Evolutionary conservation across 2,888 invertebrate species (phyloP).

Genomic region (Cenopis cana): DNA sequence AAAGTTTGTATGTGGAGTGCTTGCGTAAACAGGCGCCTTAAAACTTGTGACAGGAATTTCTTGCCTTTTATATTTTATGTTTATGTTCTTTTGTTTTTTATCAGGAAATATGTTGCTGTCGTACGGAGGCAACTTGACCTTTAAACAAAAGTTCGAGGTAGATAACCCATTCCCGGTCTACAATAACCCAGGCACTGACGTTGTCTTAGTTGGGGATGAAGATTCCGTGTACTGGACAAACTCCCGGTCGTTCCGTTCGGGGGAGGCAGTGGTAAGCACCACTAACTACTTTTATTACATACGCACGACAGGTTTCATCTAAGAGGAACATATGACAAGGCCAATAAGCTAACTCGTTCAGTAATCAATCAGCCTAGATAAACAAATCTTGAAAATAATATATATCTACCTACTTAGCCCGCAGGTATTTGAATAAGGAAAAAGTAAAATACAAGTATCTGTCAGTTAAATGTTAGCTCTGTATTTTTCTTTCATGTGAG

Average conservation of each 20-base stretch:
- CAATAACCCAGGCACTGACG: slow-evolving; percentile 89
- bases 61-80: neutral
- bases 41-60: too few relatives aligned
- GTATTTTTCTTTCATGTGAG: too few relatives aligned
- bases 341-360: neutral
- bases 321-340: neutral
- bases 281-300: neutral
- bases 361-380: too few relatives aligned
- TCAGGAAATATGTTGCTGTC: slow-evolving; percentile 91
- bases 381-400: too few relatives aligned
- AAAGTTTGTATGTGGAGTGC: too few relatives aligned
- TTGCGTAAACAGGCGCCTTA: too few relatives aligned
- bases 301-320: neutral
- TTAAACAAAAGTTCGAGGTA: slow-evolving; percentile 89
- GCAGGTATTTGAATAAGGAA: too few relatives aligned
- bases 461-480: too few relatives aligned
- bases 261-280: slow-evolving; percentile 85
- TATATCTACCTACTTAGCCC: too few relatives aligned
- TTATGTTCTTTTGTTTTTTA: neutral
- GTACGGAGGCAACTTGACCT: slow-evolving; percentile 93
- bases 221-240: slow-evolving; percentile 91
- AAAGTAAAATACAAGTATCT: too few relatives aligned
- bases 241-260: slow-evolving; percentile 83
- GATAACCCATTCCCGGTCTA: slow-evolving; percentile 71
- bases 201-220: slow-evolving; percentile 92